Conservation (phyloP, 2,888 invertebrate species). For the Melolontha melolontha region DNA sequence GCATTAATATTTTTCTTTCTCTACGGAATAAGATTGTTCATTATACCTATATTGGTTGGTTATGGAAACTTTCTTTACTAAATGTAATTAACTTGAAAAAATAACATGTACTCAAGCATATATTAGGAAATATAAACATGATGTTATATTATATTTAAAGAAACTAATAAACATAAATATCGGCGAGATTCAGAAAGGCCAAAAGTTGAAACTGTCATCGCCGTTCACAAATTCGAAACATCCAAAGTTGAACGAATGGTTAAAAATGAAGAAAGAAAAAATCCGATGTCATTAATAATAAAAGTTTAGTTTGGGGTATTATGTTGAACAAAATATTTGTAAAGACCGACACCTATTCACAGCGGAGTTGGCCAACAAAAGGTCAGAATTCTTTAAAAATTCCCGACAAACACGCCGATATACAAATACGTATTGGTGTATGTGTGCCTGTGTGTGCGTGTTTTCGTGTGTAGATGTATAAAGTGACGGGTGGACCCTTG, state of each 20-base stretch:
- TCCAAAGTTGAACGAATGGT: neutral
- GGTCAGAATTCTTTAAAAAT: slow-evolving; percentile 39
- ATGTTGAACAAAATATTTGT: slow-evolving; percentile 43
- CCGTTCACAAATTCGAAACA: neutral
- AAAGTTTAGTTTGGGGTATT: slow-evolving; percentile 40
- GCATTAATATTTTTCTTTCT: too few species aligned
- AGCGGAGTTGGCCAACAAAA: slow-evolving; percentile 41
- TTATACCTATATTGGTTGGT: too few species aligned
- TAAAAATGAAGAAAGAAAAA: slow-evolving; percentile 20
- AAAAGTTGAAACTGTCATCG: slow-evolving; percentile 5
- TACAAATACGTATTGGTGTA: neutral
- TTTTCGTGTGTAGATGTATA: neutral
- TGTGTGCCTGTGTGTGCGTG: slow-evolving; percentile 1
- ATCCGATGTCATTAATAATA: slow-evolving; percentile 41
- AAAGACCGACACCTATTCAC: slow-evolving; percentile 45
- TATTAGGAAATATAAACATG: too few species aligned
- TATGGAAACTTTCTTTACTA: too few species aligned
- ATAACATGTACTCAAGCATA: too few species aligned
- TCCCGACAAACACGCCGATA: slow-evolving; percentile 38
- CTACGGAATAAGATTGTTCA: too few species aligned
- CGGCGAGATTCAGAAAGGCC: neutral
- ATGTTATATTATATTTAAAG: too few species aligned
- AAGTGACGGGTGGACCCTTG: slow-evolving; percentile 30
- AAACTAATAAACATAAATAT: too few species aligned
- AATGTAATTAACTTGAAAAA: too few species aligned